Evolutionary conservation across 2,888 invertebrate genomes (phyloP).

Genomic region (Pheosia tremula): DNA sequence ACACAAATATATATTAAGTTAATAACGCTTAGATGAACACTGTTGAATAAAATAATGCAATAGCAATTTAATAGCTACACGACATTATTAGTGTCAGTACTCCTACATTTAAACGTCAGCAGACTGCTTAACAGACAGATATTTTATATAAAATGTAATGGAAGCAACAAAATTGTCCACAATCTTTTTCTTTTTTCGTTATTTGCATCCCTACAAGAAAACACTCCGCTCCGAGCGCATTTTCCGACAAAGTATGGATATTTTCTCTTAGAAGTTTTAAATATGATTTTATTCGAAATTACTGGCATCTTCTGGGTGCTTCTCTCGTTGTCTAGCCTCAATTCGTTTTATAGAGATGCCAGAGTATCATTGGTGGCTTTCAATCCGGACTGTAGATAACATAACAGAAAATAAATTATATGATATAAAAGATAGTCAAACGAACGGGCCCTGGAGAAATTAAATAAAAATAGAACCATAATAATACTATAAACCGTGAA

Average conservation of each 20-base stretch:
- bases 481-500: too few species aligned
- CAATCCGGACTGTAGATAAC: neutral
- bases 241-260: slow-evolving; percentile 17
- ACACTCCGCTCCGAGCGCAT: slow-evolving; percentile 17
- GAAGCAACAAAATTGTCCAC: slow-evolving; percentile 33
- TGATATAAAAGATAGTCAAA: too few species aligned
- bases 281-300: slow-evolving; percentile 12
- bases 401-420: neutral
- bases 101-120: neutral
- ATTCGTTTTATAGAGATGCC: slow-evolving; percentile 1
- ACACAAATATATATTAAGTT: too few species aligned
- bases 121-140: slow-evolving; percentile 16
- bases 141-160: slow-evolving; percentile 33
- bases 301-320: neutral
- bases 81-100: neutral
- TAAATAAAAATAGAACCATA: too few species aligned
- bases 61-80: neutral
- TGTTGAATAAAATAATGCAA: too few species aligned
- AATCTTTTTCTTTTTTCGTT: slow-evolving; percentile 19
- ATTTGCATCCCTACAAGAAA: slow-evolving; percentile 20
- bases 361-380: neutral
- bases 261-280: slow-evolving; percentile 12
- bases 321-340: neutral
- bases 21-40: too few species aligned
- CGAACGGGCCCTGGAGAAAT: neutral